Evolutionary conservation across 2,113 vertebrate genomes (phyloP).

Genomic region (Vicugna pacos): DNA sequence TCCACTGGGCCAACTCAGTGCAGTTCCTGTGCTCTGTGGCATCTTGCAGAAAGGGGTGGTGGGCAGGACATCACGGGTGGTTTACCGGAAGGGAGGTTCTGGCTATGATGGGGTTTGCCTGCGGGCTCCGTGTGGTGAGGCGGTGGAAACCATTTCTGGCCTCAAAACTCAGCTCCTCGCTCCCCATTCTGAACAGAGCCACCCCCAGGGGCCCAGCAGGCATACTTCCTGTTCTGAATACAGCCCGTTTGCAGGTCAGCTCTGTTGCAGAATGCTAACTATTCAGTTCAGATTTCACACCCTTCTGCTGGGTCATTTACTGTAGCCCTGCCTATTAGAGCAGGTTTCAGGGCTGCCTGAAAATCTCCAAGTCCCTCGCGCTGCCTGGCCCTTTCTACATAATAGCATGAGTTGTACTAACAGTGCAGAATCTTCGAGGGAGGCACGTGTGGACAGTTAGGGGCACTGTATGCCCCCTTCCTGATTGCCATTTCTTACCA

Average conservation of each 20-base stretch:
- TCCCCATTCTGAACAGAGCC: rapidly evolving
- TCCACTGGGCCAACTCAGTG: background rate
- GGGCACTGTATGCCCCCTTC: background rate
- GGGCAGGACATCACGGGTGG: background rate
- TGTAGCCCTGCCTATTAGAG: background rate
- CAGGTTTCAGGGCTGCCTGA: background rate
- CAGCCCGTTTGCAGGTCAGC: background rate
- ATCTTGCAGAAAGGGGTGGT: background rate
- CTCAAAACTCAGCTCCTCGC: background rate
- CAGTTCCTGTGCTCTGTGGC: rapidly evolving
- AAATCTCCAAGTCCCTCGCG: background rate
- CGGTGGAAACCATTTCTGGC: background rate
- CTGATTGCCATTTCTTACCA: background rate
- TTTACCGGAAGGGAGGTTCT: background rate
- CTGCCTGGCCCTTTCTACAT: background rate
- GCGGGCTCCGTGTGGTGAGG: background rate
- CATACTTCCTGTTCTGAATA: background rate
- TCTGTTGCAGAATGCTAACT: background rate
- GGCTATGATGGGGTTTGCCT: background rate
- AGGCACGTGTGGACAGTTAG: background rate
- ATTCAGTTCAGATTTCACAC: background rate
- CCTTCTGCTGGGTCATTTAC: background rate
- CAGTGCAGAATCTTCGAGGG: background rate
- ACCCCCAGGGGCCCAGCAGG: background rate
- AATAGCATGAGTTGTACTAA: background rate